Base-by-base conservation (phyloP, 2,797 vertebrate genomes). In the Luscinia megarhynchos region DNA sequence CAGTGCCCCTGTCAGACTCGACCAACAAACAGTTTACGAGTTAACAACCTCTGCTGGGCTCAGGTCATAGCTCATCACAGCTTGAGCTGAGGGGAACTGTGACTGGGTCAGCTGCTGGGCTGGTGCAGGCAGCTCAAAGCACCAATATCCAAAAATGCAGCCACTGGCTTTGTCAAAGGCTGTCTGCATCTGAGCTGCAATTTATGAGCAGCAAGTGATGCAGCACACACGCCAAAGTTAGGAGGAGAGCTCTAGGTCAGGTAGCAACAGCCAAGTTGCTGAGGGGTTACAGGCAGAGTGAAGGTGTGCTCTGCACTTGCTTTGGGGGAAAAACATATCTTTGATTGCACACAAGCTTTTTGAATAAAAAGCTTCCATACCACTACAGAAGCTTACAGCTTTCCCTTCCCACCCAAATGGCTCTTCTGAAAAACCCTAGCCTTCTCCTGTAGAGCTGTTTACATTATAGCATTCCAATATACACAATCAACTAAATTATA, bases 391-490 rank as follows among this genome's bases (percentile, higher is more conserved):
- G 34, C 50, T 46, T 70, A 43, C 40, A 59, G 30, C 53, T 72
- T 70, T 87, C 30, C 50, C 50, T 74, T 85, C 82, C 93, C 79
- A 91, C 43, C 46, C 62, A 53, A 93, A 43, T 0, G 8, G 15
- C 22, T 62, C 70, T 79, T 79, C 66, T 45, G 54, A 58, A 94
- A 78, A 78, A 21, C 2, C 6, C 20, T 46, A 87, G 62, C 30
- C 66, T 83, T 62, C 83, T 92, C 84, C 75, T 75, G 78, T 8
- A 87, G 17, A 66, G 75, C 34, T 92, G 90, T 95, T 96, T 90
- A 90, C 41, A 55, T 81, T 85, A 43, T 19, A 88, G 45, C 27
- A 82, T 92, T 58, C 43, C 27, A 90, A 40, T 46, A 83, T 54
- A 90, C 30, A 94, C 89, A 95, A 46, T 34, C 75, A 58, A 70